Evolutionary conservation across 2,113 vertebrate genomes (phyloP), one percentile per base, ranked within the genome.

Genomic region (Cettia cetti): DNA sequence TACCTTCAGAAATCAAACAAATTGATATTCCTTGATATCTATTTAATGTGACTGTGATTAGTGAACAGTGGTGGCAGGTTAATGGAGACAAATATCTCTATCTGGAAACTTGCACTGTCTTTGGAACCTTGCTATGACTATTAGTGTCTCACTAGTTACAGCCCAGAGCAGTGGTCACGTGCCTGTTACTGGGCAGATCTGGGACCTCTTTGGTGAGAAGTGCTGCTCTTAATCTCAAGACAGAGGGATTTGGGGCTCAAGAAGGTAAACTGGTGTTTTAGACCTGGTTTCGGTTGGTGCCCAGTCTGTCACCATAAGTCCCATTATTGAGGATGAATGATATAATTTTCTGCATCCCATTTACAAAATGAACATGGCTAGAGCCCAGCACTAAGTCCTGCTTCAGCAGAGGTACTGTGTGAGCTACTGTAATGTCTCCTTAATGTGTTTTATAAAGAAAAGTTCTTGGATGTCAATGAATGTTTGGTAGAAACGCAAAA

Each of bases 1-100:
- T 66, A 70, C 76, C 61, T 85, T 86, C 71, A 24, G 81, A 89
- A 97, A 96, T 89, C 53, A 94, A 94, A 86, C 44, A 28, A 39
- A 84, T 72, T 63, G 63, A n/a, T 82, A 76, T 77, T 85, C 52
- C 53, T 91, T 82, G 90, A 53, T 52, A 80, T 42, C 57, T 82
- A 31, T 91, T 96, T 89, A 94, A 86, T 13, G n/a, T 89, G 82
- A 28, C 64, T 37, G 11, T 89, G 92, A 82, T 88, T 86, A 82
- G 75, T 47, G 49, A 72, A 63, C 33, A 15, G 30, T 56, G 50
- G 37, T 57, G 72, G 71, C 82, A 92, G 63, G 54, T 78, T 86
- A 79, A 85, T 79, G 81, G 75, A 89, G 86, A 72, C 69, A 80
- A 84, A 91, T 76, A 68, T 28, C 57, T 56, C 1, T 82, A 28